Evolutionary conservation across 2,797 vertebrate species (phyloP).

Genomic region (Sebastes vulpes): DNA sequence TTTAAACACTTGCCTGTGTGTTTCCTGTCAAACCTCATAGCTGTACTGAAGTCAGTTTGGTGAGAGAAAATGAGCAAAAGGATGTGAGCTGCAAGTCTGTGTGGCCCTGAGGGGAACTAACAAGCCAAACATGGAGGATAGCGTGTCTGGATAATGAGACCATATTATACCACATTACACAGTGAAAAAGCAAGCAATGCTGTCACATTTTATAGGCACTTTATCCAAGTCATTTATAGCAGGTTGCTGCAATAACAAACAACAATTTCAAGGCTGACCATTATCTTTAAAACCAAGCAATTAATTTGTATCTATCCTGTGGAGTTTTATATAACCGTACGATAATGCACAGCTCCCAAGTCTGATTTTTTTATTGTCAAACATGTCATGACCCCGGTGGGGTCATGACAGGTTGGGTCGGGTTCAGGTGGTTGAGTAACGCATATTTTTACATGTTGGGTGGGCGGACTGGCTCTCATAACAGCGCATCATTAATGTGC

Average conservation of each 20-base stretch:
- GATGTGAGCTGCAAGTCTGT: neutral
- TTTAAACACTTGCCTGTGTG: conserved; percentile 10
- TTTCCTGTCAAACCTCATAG: conserved; percentile 44
- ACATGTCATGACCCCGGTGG: no score
- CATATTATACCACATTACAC: conserved; percentile 21
- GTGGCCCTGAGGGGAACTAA: conserved; percentile 23
- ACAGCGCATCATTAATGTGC: no score
- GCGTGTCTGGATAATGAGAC: conserved; percentile 30
- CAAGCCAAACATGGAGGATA: conserved; percentile 14
- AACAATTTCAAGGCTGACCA: neutral
- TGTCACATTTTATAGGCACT: conserved; percentile 1
- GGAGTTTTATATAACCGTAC: neutral
- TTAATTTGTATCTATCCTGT: neutral
- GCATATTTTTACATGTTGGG: no score
- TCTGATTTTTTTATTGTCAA: neutral
- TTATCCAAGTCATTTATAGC: neutral
- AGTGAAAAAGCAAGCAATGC: conserved; percentile 19
- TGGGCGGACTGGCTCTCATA: no score
- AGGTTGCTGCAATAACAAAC: neutral
- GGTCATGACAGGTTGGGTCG: no score
- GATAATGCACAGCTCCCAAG: neutral
- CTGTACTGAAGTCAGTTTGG: conserved; percentile 28
- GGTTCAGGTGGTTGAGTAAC: no score
- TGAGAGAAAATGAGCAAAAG: conserved; percentile 44
- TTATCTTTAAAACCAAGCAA: neutral